Evolutionary conservation across 2,113 vertebrate genomes (phyloP), one percentile per base, ranked within the genome.

Genomic region (Pampusana beccarii): DNA sequence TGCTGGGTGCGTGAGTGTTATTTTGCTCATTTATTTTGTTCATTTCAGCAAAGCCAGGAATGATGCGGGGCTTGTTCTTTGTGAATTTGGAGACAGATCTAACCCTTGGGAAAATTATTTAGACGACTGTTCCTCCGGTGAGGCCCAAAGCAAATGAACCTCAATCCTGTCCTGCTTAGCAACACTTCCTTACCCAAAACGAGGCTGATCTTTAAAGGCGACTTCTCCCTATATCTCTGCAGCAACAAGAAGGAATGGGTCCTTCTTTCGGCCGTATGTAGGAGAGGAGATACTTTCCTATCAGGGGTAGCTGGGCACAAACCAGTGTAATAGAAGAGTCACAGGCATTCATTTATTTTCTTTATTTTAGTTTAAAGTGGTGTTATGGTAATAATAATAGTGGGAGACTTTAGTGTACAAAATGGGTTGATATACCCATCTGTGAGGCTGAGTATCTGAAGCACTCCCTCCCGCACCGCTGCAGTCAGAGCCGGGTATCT

Each of bases 401-500:
- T 20, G 18, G 2, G 11, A 10, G 28, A 16, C 11, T 34, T 31
- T 0, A 70, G 21, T 4, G 24, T 57, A n/a, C 31, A 44, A 61
- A 80, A 48, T 3, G 4, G 9, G 5, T 51, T 60, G 51, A 56
- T 3, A 33, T 19, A 34, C 13, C 17, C 4, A 0, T 8, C 21
- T 61, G 23, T 40, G 31, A 65, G 17, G 13, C 2, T 0, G 7
- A 34, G 12, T 24, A 13, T 42, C 33, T 51, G 23, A 56, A 53
- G 24, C 9, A 5, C 50, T 51, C 24, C 14, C 50, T 28, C 25
- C 5, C 15, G 10, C 9, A 29, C 14, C 0, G 0, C 56, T 81
- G 36, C 1, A 3, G 33, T 36, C 66, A 33, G 42, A 67, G n/a
- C 31, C 2, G 0, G 5, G 7, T 40, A 2, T 25, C 23, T 18